Conservation (phyloP, 2,113 vertebrate genomes). For the Neolamprologus variostigma region DNA sequence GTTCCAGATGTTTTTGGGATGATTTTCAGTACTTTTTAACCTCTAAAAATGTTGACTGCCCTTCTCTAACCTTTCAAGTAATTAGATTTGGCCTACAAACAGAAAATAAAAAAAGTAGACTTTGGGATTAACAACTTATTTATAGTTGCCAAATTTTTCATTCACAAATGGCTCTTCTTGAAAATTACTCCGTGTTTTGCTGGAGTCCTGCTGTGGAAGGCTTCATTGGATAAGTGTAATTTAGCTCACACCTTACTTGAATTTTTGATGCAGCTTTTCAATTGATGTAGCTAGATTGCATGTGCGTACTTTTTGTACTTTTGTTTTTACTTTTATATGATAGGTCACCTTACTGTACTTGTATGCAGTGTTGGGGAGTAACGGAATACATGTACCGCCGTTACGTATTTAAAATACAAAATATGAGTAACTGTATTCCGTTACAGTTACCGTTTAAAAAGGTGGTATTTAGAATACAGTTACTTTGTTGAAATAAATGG, state of each 20-base stretch:
- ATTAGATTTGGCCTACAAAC: not conserved
- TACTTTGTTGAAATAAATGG: too few relatives aligned
- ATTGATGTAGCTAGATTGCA: not conserved
- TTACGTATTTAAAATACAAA: too few relatives aligned
- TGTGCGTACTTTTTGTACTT: not conserved
- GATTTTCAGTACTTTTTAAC: not conserved
- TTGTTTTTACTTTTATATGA: not conserved
- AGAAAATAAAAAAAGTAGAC: not conserved
- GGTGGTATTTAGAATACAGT: too few relatives aligned
- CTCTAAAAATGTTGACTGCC: not conserved
- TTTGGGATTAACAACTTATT: not conserved
- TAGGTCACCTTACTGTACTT: not conserved
- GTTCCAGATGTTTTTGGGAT: not conserved
- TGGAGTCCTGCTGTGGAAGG: not conserved
- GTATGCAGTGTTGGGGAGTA: not conserved
- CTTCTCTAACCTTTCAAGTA: not conserved
- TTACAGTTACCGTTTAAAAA: too few relatives aligned
- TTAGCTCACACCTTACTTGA: not conserved
- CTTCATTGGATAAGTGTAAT: not conserved
- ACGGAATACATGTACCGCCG: too few relatives aligned
- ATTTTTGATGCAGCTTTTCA: not conserved
- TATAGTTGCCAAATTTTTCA: not conserved
- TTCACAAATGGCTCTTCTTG: rapidly evolving
- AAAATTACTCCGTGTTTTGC: not conserved
- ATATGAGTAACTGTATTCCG: too few relatives aligned